These are phyloP conservation scores for Bellardia pandia DNA, from an alignment of 2,888 invertebrate species.

Conservation along the genomic window DNA sequence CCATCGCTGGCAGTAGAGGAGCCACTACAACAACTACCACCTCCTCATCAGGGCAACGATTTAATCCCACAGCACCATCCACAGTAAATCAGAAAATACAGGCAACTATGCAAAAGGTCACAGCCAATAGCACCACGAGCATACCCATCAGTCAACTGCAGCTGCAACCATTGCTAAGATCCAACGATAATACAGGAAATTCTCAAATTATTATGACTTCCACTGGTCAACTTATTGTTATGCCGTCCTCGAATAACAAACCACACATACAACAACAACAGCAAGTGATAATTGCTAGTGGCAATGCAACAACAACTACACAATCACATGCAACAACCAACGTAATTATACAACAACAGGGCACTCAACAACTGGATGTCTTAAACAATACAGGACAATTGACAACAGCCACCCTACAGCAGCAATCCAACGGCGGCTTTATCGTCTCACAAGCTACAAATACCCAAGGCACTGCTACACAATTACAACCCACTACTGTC, in stretches of 20 bases:
- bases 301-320: slow-evolving; percentile 69
- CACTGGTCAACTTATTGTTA: slow-evolving; percentile 83
- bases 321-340: slow-evolving; percentile 70
- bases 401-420: slow-evolving; percentile 75
- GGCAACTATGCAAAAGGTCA: slow-evolving; percentile 75
- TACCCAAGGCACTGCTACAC: slow-evolving; percentile 56
- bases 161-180: slow-evolving; percentile 79
- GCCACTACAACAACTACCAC: slow-evolving; percentile 75
- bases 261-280: slow-evolving; percentile 76
- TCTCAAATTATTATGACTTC: slow-evolving; percentile 84
- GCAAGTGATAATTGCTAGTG: slow-evolving; percentile 73
- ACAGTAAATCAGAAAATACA: slow-evolving; percentile 83
- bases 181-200: slow-evolving; percentile 75
- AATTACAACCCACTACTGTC: slow-evolving; percentile 78
- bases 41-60: slow-evolving; percentile 66
- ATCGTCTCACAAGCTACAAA: slow-evolving; percentile 75
- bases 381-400: slow-evolving; percentile 74
- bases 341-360: slow-evolving; percentile 75
- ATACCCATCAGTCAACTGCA: slow-evolving; percentile 77
- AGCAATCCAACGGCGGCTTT: slow-evolving; percentile 77
- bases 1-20: slow-evolving; percentile 89
- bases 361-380: slow-evolving; percentile 73
- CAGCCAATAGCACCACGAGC: slow-evolving; percentile 76
- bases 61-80: slow-evolving; percentile 84
- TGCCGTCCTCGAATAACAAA: slow-evolving; percentile 78